Conservation (phyloP, 2,888 invertebrate genomes). For the Tetheella fluctuosa region DNA sequence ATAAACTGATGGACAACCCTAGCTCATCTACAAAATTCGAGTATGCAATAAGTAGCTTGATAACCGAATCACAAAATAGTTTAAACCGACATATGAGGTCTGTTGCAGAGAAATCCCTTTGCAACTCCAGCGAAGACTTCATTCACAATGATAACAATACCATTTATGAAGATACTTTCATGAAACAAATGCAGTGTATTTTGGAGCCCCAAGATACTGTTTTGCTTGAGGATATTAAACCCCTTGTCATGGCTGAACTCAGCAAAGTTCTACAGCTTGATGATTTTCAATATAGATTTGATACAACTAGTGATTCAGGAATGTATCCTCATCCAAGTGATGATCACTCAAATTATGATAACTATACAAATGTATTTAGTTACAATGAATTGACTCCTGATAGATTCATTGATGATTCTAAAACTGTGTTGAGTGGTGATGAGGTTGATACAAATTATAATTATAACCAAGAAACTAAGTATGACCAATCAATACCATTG, state of each 20-base stretch:
- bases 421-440: conserved; percentile 20
- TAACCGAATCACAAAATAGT: conserved; percentile 79
- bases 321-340: conserved; percentile 31
- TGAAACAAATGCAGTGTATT: conserved; percentile 87
- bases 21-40: conserved; percentile 80
- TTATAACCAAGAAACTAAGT: conserved; percentile 28
- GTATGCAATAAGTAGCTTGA: conserved; percentile 77
- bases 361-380: conserved; percentile 31
- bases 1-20: conserved; percentile 78
- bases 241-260: conserved; percentile 84
- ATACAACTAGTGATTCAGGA: conserved; percentile 37
- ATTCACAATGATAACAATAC: conserved; percentile 85
- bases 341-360: conserved; percentile 36
- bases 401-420: conserved; percentile 37
- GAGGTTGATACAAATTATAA: conserved; percentile 19
- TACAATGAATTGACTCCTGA: conserved; percentile 39
- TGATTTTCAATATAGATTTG: conserved; percentile 59
- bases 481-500: conserved; percentile 37
- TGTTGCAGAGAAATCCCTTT: conserved; percentile 76
- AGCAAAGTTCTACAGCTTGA: conserved; percentile 81
- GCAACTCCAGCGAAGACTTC: conserved; percentile 71
- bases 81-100: conserved; percentile 74
- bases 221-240: conserved; percentile 83
- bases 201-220: conserved; percentile 84
- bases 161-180: conserved; percentile 89